Conservation (phyloP, 2,797 vertebrate species). For the Psittacula echo region DNA sequence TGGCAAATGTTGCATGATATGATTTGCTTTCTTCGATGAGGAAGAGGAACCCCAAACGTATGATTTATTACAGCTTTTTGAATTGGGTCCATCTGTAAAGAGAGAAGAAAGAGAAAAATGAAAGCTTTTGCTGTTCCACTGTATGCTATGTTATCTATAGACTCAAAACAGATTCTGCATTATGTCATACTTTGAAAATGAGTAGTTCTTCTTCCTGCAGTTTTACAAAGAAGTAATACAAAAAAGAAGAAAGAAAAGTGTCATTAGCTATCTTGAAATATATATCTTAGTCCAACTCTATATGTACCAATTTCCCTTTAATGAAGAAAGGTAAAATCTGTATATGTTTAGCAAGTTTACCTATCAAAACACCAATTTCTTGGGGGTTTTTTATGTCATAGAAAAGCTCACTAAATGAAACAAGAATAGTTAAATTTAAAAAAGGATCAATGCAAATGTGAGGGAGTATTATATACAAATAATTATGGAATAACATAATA, state of each 20-base stretch:
- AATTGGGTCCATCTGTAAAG: conserved; percentile 95
- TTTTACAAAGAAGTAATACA: not conserved
- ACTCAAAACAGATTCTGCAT: conserved; percentile 32
- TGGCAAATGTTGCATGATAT: conserved; percentile 95
- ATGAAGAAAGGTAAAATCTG: not conserved
- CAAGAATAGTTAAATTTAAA: not conserved
- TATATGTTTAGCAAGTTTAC: not conserved
- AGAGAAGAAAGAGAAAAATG: conserved; percentile 74
- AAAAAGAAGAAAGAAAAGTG: not conserved
- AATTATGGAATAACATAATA: not conserved
- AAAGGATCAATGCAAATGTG: not conserved
- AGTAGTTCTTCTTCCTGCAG: not conserved
- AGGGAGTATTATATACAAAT: not conserved
- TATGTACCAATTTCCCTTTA: not conserved
- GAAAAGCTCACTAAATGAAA: not conserved
- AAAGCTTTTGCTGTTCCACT: conserved; percentile 73
- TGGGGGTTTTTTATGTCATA: not conserved
- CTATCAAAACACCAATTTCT: not conserved
- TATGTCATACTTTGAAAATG: conserved; percentile 9
- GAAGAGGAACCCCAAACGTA: conserved; percentile 90
- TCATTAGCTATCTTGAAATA: not conserved
- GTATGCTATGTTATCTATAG: not conserved
- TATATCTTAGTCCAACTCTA: not conserved
- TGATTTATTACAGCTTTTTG: conserved; percentile 98
- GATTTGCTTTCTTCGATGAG: conserved; percentile 90